Evolutionary conservation across 1,140 invertebrate genomes (phyloP).

Genomic region (Chrysomallon squamiferum): DNA sequence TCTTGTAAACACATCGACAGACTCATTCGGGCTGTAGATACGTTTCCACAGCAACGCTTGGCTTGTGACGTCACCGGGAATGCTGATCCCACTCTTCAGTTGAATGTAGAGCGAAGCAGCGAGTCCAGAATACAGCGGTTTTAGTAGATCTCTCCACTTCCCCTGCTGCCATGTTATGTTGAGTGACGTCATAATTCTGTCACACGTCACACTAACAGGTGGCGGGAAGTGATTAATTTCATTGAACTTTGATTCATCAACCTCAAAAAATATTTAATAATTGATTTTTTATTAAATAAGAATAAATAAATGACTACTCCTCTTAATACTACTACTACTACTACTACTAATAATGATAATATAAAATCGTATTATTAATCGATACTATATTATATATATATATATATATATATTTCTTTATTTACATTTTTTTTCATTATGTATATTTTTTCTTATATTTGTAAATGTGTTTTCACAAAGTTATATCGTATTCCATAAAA

Average conservation of each 20-base stretch:
- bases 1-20: no score
- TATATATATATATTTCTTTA: no score
- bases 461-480: no score
- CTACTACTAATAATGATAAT: no score
- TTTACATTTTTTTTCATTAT: no score
- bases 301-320: no score
- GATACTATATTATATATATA: no score
- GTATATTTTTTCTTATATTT: no score
- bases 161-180: slow-evolving; percentile 42
- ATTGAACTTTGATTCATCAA: slow-evolving; percentile 10
- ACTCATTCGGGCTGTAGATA: slow-evolving; percentile 20
- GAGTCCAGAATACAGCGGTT: slow-evolving; percentile 46
- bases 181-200: slow-evolving; percentile 30
- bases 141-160: slow-evolving; percentile 39
- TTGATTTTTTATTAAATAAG: slow-evolving; percentile 20
- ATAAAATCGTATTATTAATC: no score
- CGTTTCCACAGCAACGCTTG: slow-evolving; percentile 16
- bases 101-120: no score
- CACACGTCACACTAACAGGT: neutral
- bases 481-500: no score
- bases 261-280: slow-evolving; percentile 9
- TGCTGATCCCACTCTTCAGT: neutral
- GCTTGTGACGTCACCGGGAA: slow-evolving; percentile 7
- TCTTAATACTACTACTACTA: no score
- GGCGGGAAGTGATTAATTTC: slow-evolving; percentile 1